Evolutionary conservation across 1,140 invertebrate genomes (phyloP), one percentile per base, ranked within the genome.

Genomic region (Microplitis mediator): DNA sequence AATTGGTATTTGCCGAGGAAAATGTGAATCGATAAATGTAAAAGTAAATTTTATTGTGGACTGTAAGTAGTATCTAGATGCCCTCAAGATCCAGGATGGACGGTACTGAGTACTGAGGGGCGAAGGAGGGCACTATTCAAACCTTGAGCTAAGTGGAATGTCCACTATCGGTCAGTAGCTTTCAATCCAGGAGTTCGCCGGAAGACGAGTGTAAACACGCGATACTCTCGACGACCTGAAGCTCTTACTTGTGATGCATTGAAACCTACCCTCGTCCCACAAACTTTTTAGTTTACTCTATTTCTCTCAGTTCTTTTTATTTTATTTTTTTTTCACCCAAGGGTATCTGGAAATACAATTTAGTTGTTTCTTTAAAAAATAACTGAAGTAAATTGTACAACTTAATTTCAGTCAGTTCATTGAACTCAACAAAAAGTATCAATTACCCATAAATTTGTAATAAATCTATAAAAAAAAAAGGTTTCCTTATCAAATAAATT

Each of bases 141-240:
- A 58, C 50, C 72, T 76, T 75, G 71, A 75, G 60, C 70, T 80
- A 80, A 81, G 77, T 80, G 76, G 75, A 80, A 75, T 78, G 79
- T 81, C 80, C 79, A 79, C 79, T 81, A 80, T 79, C 75, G 73
- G 75, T 69, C 77, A 50, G 63, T 52, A 76, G 67, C 70, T 68
- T 73, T 74, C 73, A 74, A 72, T 62, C 35, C 62, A 45, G 8
- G 39, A 54, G 65, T 60, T 62, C 62, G 60, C 69, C 69, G 54
- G 66, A 72, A 71, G 68, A 73, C 65, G 65, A 74, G 65, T 61
- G 75, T 76, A 76, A 76, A 76, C 75, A 76, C 72, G 72, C 70
- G 63, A 71, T 73, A 71, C 62, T 45, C 39, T 45, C 60, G 32
- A 69, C 69, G 72, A 68, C 73, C 68, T 65, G 4, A 56, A 36